Base-by-base conservation (phyloP, 1,140 invertebrate species). In the Philotrypesis tridentata region DNA sequence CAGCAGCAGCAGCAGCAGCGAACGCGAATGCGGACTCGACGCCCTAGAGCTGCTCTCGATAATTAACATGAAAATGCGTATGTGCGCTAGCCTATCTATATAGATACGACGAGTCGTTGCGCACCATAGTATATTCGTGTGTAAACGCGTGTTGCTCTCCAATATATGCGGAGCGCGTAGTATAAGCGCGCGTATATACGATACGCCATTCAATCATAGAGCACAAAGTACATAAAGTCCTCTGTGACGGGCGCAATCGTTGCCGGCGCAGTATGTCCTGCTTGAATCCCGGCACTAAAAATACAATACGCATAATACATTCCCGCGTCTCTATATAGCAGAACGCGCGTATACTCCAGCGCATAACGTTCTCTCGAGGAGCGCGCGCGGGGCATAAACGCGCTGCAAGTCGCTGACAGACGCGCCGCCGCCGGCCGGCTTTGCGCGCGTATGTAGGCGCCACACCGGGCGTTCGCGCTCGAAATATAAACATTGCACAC, bases 61-160 rank as follows among this genome's bases (percentile, higher is more conserved):
- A 79, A 85, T 84, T 79, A 82, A 76, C 80, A 82, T 75, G 37
- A 82, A 74, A 73, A 83, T n/a, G 61, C 61, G 12, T 65, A 65
- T 23, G 12, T n/a, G n/a, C 48, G 21, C 48, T 14, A n/a, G 17
- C n/a, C 21, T 7, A 48, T 21, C 4, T 43, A 61, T 25, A 61
- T 25, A 61, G 5, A 61, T 61, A 60, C 12, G 21, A n/a, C n/a
- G n/a, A n/a, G n/a, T n/a, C n/a, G n/a, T n/a, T n/a, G n/a, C n/a
- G n/a, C n/a, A n/a, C n/a, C n/a, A n/a, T n/a, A n/a, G n/a, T n/a
- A n/a, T n/a, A n/a, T n/a, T n/a, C 12, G 48, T n/a, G 48, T 60
- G 21, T 60, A 60, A 4, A 60, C n/a, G n/a, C n/a, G n/a, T n/a
- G n/a, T n/a, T n/a, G n/a, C n/a, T n/a, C n/a, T n/a, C n/a, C n/a